phyloP scores from a whole-genome alignment of 2,797 vertebrate species.

The Oceanodroma leucorhoa region DNA sequence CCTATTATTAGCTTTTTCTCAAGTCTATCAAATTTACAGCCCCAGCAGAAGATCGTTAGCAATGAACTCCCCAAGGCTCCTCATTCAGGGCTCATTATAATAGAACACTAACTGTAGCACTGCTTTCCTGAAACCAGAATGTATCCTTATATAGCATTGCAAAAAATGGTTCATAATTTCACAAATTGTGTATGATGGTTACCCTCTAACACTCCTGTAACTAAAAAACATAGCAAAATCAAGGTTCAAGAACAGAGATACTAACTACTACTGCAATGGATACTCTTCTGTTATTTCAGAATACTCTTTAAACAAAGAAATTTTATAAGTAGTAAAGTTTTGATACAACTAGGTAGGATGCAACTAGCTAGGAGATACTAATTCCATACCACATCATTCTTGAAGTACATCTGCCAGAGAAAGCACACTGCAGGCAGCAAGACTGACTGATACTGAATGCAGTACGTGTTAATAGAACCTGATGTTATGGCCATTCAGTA shows the following conservation, averaged over 20 bases:
- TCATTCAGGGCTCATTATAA: neutral
- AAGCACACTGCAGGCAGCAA: neutral
- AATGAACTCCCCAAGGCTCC: neutral
- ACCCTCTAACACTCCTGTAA: neutral
- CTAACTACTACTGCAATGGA: neutral
- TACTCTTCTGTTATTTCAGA: neutral
- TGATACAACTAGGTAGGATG: neutral
- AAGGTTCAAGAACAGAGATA: neutral
- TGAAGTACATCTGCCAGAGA: neutral
- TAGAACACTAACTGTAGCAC: neutral
- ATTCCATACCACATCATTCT: neutral
- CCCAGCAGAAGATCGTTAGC: accelerated
- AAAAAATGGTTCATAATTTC: neutral
- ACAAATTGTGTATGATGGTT: neutral
- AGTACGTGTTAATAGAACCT: neutral
- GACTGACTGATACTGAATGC: accelerated
- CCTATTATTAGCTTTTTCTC: neutral
- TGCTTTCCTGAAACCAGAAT: neutral
- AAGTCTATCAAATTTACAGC: neutral
- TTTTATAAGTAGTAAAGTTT: neutral
- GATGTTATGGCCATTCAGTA: neutral
- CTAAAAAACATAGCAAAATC: neutral
- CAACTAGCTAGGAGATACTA: neutral
- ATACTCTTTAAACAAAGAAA: neutral
- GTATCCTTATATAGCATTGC: accelerated